A percentile compares a stretch with the other conserved stretches of the same genome.
These are phyloP conservation scores for Cabera pusaria DNA, from an alignment of 2,888 invertebrate species.

Conservation along the genomic window DNA sequence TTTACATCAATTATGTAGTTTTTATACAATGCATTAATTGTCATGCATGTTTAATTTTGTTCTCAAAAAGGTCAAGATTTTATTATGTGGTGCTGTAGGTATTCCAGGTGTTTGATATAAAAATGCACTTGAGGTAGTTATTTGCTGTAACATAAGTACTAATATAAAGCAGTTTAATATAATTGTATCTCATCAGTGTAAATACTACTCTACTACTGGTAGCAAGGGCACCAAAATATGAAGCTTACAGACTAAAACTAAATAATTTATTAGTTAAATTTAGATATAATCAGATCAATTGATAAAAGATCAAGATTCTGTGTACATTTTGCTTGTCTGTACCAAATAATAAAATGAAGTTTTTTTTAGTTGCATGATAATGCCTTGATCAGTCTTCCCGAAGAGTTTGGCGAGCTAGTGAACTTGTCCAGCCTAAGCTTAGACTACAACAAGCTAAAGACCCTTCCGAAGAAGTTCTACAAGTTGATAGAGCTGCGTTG, in stretches of 20 bases:
- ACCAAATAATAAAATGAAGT: not conserved
- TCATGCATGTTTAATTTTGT: constrained; percentile 2
- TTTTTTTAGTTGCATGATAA: constrained; percentile 91
- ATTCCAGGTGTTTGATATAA: too few relatives aligned
- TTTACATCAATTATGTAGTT: constrained; percentile 1
- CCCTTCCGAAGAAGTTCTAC: constrained; percentile 86
- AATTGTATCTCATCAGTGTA: too few relatives aligned
- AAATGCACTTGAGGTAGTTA: too few relatives aligned
- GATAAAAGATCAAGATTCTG: constrained; percentile 2
- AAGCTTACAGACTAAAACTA: too few relatives aligned
- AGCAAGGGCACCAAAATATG: too few relatives aligned
- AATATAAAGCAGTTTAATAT: too few relatives aligned
- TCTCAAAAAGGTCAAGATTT: constrained; percentile 6
- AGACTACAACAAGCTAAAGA: constrained; percentile 86
- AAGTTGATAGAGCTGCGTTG: constrained; percentile 87
- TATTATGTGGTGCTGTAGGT: too few relatives aligned
- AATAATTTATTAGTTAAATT: too few relatives aligned
- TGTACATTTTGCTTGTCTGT: not conserved
- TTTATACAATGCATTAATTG: constrained; percentile 1
- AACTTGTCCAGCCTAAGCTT: constrained; percentile 87
- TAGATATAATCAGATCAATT: too few relatives aligned
- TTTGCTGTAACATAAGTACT: too few relatives aligned
- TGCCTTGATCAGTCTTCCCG: constrained; percentile 87
- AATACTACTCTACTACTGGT: too few relatives aligned
- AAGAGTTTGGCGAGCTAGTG: constrained; percentile 87